phyloP scores from a whole-genome alignment of 2,113 vertebrate species.

The Gambusia affinis region DNA sequence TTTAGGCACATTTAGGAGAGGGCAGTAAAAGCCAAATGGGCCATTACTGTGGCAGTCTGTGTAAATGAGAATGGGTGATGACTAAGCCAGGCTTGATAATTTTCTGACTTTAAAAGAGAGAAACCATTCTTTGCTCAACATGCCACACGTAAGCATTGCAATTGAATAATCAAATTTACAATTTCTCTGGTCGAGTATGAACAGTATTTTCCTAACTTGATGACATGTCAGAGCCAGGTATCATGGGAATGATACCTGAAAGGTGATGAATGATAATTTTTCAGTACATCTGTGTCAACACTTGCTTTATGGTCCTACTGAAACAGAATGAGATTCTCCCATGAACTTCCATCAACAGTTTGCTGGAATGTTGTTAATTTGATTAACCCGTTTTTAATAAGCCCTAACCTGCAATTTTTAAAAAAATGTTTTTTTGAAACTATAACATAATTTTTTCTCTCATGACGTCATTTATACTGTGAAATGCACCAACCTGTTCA shows the following conservation, averaged over 20 bases:
- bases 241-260: background rate
- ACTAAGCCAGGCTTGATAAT: slow-evolving; percentile 1
- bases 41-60: slow-evolving; percentile 27
- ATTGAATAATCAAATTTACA: background rate
- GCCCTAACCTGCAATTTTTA: too few species aligned
- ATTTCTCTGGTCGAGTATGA: background rate
- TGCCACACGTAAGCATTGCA: background rate
- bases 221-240: background rate
- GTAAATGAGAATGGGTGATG: slow-evolving; percentile 16
- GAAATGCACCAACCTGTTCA: too few species aligned
- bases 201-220: background rate
- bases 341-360: too few species aligned
- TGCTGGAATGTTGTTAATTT: too few species aligned
- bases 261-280: background rate
- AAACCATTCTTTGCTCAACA: background rate
- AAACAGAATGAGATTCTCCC: too few species aligned
- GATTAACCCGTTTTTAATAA: too few species aligned
- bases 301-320: background rate
- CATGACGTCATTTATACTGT: too few species aligned
- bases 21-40: slow-evolving; percentile 40
- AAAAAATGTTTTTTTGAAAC: too few species aligned
- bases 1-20: slow-evolving; percentile 54
- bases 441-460: too few species aligned
- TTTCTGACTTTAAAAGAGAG: slow-evolving; percentile 15
- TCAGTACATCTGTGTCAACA: background rate